Base-by-base conservation (phyloP, 2,888 invertebrate species). In the Calameuta idolon region DNA sequence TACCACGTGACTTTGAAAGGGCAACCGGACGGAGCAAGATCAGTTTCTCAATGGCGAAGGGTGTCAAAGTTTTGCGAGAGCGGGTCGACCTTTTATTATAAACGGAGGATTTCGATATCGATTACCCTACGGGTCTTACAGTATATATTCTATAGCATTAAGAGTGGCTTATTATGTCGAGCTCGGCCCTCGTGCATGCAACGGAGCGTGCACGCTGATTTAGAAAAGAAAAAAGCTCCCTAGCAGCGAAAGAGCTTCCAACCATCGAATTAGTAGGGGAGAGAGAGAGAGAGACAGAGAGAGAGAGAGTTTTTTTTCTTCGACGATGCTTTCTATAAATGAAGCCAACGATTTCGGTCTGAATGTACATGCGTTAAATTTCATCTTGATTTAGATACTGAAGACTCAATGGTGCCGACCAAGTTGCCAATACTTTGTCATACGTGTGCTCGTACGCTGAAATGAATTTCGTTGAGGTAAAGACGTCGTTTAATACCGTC, bases 141-240 rank as follows among this genome's bases (percentile, higher is more conserved):
- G 71, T 34, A 12, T 71, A 55, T 55, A 55, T 55, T 15, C 15
- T 55, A 55, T 55, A 55, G 55, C 55, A 55, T 55, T 55, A 55
- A 55, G 55, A 23, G 55, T 55, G 55, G 55, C 71, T 34, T 71
- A 71, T 33, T 71, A 71, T 33, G 33, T 31, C 33, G 34, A 71
- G 71, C 71, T 71, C 71, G 31, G 9, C 71, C 71, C 71, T 71
- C 31, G 71, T 33, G 31, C 71, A 71, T 71, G 71, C 71, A 71
- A 31, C 71, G 71, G 23, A 31, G 34, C 71, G 71, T 71, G 34
- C 71, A 9, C 31, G 71, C 12, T 31, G 71, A 71, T 31, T 71
- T 31, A 34, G 34, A 31, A 71, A 71, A 71, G 71, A 34, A 33
- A 34, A 71, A 33, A 71, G 71, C 12, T 71, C 23, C 31, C 12